Base-by-base conservation (phyloP, 2,113 vertebrate species). In the Platysteira castanea region DNA sequence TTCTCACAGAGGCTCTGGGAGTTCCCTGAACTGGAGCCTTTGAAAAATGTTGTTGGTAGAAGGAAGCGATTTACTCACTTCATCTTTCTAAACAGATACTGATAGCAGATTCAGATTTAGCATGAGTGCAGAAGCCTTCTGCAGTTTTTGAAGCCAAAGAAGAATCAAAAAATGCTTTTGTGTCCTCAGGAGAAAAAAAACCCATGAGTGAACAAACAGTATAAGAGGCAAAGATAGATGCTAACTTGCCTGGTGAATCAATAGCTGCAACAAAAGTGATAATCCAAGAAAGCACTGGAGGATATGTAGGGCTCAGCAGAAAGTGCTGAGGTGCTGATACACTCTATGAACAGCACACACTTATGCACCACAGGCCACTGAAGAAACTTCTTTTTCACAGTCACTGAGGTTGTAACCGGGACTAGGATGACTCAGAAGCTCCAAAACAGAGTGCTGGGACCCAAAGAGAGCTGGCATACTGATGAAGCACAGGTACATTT, bases 301-400 rank as follows among this genome's bases (percentile, higher is more conserved):
- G 2, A 1, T 22, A 17, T 20, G 16, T 13, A 73, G 24, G 7
- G 2, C 8, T 70, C 39, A 88, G 39, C 1, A 2, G 30, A 24
- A 76, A 70, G 17, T 26, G 46, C 73, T 60, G 17, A 60, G 64
- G 28, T n/a, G 16, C 9, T 13, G 7, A 37, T 13, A 10, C 1
- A 5, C 8, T 0, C 0, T 35, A 68, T 11, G 24, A 23, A 39
- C 4, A 9, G 8, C 52, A 41, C 15, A n/a, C 2, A 60, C 2
- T 47, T 35, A 9, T 5, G 35, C 56, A 59, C 3, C 8, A 46
- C 1, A 28, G 13, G 35, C 7, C 19, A 37, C 31, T 61, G 28
- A 35, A 79, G 78, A 57, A 46, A 19, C 15, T 61, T 31, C 15
- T 52, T 70, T 83, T 69, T 46, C 31, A 6, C 10, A 50, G 8